Conservation (phyloP, 2,888 invertebrate species). For the Drosophila subsilvestris region DNA sequence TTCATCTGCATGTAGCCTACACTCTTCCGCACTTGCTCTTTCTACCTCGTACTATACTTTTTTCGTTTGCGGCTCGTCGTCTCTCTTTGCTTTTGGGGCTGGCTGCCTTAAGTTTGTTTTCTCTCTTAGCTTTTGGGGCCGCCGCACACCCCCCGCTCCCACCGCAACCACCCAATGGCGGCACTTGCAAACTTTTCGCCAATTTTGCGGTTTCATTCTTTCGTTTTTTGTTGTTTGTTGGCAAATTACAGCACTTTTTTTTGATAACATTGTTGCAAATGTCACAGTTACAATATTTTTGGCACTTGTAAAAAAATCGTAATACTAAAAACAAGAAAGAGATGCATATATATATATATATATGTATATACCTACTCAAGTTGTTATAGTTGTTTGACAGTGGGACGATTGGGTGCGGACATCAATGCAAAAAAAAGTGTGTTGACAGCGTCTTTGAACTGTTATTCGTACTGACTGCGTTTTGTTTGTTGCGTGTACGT, state of each 20-base stretch:
- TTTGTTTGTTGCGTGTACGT: conserved; percentile 8
- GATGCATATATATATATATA: neutral
- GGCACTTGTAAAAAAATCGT: neutral
- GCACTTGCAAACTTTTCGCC: conserved; percentile 61
- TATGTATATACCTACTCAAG: conserved; percentile 20
- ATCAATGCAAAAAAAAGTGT: conserved; percentile 20
- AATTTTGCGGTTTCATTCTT: conserved; percentile 26
- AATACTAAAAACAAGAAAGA: neutral
- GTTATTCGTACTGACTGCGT: conserved; percentile 3
- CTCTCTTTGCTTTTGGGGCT: conserved; percentile 3
- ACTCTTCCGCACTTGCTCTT: conserved; percentile 1
- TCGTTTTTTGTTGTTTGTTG: conserved; percentile 26
- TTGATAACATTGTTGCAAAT: neutral
- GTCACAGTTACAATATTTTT: neutral
- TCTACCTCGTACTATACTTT: neutral
- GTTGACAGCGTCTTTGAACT: neutral
- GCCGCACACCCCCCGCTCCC: neutral
- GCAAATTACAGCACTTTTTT: conserved; percentile 51
- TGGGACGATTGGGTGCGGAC: neutral
- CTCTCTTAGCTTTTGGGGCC: conserved; percentile 37
- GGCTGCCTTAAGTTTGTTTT: conserved; percentile 1
- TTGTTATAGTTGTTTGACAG: conserved; percentile 22
- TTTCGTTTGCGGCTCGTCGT: neutral
- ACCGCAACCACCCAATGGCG: too few species aligned
- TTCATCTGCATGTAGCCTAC: neutral